Conservation (phyloP, 1,140 invertebrate genomes). For the Bathynomus jamesi region DNA sequence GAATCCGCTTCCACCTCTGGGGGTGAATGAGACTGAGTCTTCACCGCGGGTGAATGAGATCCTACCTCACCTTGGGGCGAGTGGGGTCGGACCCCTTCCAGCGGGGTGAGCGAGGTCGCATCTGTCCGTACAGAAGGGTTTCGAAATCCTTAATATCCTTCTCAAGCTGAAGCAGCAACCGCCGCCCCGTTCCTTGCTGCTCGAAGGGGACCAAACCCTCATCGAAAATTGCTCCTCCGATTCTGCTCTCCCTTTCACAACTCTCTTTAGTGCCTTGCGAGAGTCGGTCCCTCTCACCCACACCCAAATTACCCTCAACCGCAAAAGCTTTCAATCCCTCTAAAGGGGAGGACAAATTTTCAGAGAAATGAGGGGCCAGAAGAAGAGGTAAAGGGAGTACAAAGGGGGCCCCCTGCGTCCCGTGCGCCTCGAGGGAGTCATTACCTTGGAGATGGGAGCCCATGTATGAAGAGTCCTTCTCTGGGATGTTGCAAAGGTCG, state of each 20-base stretch:
- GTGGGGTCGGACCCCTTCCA: too few relatives aligned
- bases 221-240: slow-evolving; percentile 24
- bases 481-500: slow-evolving; percentile 52
- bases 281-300: neutral
- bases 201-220: slow-evolving; percentile 21
- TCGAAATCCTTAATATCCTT: slow-evolving; percentile 30
- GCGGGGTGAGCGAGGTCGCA: slow-evolving; percentile 15
- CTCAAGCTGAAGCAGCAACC: slow-evolving; percentile 27
- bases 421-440: neutral
- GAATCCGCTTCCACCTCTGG: neutral
- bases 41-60: too few relatives aligned
- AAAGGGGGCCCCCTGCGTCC: neutral
- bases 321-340: neutral
- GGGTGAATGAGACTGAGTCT: neutral
- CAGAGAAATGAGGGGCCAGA: neutral
- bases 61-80: too few relatives aligned
- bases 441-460: slow-evolving; percentile 34
- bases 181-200: slow-evolving; percentile 26
- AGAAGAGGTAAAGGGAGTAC: neutral
- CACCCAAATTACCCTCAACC: neutral
- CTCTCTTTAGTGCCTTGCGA: neutral
- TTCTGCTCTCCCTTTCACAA: neutral
- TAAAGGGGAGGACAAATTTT: neutral
- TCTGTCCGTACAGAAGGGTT: slow-evolving; percentile 12
- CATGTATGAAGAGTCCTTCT: slow-evolving; percentile 36